Conservation (phyloP, 2,797 vertebrate genomes). For the Pelochelys cantorii region DNA sequence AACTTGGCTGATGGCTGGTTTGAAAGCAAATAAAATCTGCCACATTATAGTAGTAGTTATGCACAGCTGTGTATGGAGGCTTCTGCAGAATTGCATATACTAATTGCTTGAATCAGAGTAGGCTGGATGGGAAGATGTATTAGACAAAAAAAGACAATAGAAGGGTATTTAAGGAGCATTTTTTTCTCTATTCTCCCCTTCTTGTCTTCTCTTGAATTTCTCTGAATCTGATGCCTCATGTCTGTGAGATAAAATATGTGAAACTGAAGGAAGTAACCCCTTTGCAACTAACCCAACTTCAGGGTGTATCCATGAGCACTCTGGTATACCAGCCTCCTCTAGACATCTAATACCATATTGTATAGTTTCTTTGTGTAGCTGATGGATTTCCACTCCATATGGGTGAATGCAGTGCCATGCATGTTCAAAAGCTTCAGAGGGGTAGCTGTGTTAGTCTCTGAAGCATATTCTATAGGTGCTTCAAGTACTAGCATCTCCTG, state of each 20-base stretch:
- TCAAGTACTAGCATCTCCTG: background rate
- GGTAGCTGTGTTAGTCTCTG: no score
- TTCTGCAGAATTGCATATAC: background rate
- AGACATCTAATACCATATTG: rapidly evolving
- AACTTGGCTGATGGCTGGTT: conserved; percentile 35
- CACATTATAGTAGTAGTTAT: conserved; percentile 10
- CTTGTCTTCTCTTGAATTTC: background rate
- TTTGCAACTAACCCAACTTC: background rate
- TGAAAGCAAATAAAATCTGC: conserved; percentile 54
- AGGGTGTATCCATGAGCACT: background rate
- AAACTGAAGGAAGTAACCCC: background rate
- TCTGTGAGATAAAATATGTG: background rate
- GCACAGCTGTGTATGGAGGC: conserved; percentile 16
- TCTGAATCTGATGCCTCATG: background rate
- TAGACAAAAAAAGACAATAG: background rate
- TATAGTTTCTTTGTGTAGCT: no score
- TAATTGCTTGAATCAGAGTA: conserved; percentile 9
- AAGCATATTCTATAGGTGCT: background rate
- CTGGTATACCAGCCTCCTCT: background rate
- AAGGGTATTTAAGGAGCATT: background rate
- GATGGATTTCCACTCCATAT: no score
- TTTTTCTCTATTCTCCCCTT: background rate
- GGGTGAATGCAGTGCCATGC: no score
- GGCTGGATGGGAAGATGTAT: background rate
- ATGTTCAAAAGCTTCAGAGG: no score